Evolutionary conservation across 2,113 vertebrate genomes (phyloP).

Genomic region (Gobius niger): DNA sequence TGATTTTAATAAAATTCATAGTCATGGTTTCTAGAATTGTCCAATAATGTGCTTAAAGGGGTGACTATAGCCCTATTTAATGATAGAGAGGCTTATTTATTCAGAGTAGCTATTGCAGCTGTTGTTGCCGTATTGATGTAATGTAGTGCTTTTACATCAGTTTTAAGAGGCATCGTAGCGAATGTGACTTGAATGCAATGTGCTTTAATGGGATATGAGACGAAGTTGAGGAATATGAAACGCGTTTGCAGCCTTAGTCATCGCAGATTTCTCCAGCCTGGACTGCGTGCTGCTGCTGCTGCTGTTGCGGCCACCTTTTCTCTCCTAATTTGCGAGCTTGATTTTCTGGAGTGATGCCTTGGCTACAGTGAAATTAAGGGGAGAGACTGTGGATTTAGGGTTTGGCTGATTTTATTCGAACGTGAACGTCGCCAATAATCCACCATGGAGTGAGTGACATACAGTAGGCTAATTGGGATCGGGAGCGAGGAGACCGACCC

Average conservation of each 20-base stretch:
- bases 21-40: background rate
- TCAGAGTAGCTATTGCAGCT: slow-evolving; percentile 11
- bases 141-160: slow-evolving; percentile 69
- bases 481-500: slow-evolving; percentile 66
- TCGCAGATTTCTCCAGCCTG: slow-evolving; percentile 40
- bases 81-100: background rate
- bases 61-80: too few relatives aligned
- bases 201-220: slow-evolving; percentile 74
- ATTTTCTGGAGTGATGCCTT: slow-evolving; percentile 53
- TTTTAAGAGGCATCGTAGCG: slow-evolving; percentile 65
- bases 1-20: background rate
- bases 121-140: slow-evolving; percentile 62
- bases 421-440: slow-evolving; percentile 52
- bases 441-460: slow-evolving; percentile 69
- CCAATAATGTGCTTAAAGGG: too few relatives aligned
- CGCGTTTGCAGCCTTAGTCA: slow-evolving; percentile 67
- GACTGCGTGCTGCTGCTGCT: slow-evolving; percentile 46
- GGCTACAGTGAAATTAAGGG: slow-evolving; percentile 59
- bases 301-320: slow-evolving; percentile 42
- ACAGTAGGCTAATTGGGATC: slow-evolving; percentile 39
- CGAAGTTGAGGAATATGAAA: slow-evolving; percentile 64
- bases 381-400: slow-evolving; percentile 60
- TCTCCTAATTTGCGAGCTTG: slow-evolving; percentile 6
- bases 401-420: slow-evolving; percentile 54
- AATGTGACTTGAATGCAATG: slow-evolving; percentile 79